Evolutionary conservation across 53 echinoderm and acorn worm genomes (phyloP), one percentile per base, ranked within the genome.

Genomic region (Patiria pectinifera): DNA sequence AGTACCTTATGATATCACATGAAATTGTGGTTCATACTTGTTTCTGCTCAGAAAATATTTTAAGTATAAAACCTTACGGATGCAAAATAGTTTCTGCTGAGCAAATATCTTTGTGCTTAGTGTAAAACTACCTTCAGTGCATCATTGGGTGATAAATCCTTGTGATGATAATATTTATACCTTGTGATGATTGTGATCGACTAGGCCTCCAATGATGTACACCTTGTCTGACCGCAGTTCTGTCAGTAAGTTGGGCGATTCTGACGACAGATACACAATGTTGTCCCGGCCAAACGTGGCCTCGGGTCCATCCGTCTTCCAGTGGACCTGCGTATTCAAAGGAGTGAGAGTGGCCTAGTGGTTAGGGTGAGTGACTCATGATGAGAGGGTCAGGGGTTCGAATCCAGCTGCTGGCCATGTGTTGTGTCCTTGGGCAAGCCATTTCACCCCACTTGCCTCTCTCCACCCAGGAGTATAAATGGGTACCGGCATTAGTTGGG

Each of bases 111-210:
- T 53, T 53, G 53, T 53, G 53, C 53, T 53, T 53, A 53, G 53
- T 53, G 53, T 53, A 53, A 53, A 53, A 53, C 8, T 53, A 53
- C 53, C 5, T 35, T 53, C 53, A 53, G 53, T 66, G 66, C 66
- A 66, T 66, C 66, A 66, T 66, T 14, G 4, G 3, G 13, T 13
- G 15, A 14, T 66, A 3, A 66, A 70, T 96, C 98, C 95, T 99
- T 97, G 24, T 97, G 93, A 62, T 99, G 99, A 69, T 99, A 6
- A 6, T 8, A 14, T 18, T 11, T 0, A 66, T 78, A 97, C 98
- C 96, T 99, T 99, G 25, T 97, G 93, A 62, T 99, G 99, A 69
- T 99, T 99, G 87, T 99, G 99, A 49, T 99, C 99, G 4, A 99
- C 97, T 19, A 99, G 92, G 4, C 99, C 99, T 5, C 99, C 99